Conservation (phyloP, 2,113 vertebrate genomes). For the Rhabdornis inornatus region DNA sequence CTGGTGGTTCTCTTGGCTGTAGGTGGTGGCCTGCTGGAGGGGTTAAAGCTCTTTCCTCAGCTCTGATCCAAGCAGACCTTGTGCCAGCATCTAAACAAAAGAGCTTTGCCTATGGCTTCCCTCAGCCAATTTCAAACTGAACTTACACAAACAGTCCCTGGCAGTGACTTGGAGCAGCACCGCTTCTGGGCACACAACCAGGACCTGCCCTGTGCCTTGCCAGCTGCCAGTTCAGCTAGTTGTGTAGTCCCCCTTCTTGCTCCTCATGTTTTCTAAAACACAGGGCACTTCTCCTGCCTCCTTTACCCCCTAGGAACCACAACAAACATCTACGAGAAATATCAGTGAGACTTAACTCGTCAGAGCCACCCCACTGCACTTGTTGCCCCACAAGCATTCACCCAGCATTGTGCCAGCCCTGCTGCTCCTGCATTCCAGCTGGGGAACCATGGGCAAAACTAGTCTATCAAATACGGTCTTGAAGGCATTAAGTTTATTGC, state of each 20-base stretch:
- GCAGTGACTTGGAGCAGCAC: not conserved
- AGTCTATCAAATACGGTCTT: not conserved
- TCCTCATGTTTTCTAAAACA: not conserved
- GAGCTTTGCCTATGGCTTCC: not conserved
- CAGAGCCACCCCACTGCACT: not conserved
- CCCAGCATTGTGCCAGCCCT: not conserved
- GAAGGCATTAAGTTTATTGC: not conserved
- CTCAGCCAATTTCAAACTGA: not conserved
- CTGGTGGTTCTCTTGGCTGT: not conserved
- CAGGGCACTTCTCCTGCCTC: not conserved
- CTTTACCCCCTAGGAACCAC: not conserved
- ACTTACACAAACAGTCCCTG: not conserved
- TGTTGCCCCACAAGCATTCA: not conserved
- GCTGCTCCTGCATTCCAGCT: not conserved
- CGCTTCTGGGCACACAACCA: rapidly evolving
- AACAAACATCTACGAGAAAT: not conserved
- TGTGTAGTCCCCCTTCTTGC: not conserved
- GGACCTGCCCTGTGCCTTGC: not conserved
- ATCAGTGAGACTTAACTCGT: not conserved
- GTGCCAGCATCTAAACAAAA: not conserved
- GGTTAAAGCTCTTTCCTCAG: not conserved
- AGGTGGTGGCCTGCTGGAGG: not conserved
- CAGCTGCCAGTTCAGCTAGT: not conserved
- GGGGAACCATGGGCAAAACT: not conserved
- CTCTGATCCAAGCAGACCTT: not conserved